Conservation (phyloP, 2,113 vertebrate genomes). For the Deroptyus accipitrinus region DNA sequence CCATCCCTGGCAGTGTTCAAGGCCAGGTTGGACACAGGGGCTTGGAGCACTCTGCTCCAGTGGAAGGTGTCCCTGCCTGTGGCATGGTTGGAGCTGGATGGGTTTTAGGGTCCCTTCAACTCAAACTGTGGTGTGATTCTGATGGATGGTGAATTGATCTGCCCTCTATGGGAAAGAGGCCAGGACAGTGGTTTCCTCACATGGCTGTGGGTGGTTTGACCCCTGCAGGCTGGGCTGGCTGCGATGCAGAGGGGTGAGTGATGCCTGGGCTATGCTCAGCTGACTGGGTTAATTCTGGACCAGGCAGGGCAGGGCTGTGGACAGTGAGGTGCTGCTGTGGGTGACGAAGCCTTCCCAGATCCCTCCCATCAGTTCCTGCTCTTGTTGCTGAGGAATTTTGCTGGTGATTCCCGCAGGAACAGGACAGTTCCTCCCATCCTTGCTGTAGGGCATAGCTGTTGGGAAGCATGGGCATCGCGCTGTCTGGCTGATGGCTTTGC, state of each 20-base stretch:
- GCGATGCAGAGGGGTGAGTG: neutral
- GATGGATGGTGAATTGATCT: neutral
- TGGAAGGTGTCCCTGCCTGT: rapidly evolving
- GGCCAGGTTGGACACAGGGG: no score
- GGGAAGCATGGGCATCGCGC: rapidly evolving
- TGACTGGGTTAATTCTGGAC: neutral
- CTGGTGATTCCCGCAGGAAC: neutral
- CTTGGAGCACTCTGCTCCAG: neutral
- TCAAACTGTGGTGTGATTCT: neutral
- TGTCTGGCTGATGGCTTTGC: neutral
- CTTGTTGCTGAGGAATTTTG: neutral
- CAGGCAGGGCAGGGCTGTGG: neutral
- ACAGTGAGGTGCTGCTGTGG: neutral
- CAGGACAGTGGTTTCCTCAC: neutral
- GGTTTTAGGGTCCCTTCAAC: neutral
- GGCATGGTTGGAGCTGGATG: rapidly evolving
- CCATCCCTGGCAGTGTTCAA: no score
- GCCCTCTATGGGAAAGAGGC: neutral
- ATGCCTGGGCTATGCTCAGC: neutral
- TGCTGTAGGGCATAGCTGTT: neutral
- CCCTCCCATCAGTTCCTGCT: neutral
- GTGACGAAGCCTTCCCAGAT: rapidly evolving
- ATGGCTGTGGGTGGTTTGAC: neutral
- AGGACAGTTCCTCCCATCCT: neutral
- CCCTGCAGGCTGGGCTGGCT: neutral